Base-by-base conservation (phyloP, 2,113 vertebrate genomes). In the Prunella fulvescens region DNA sequence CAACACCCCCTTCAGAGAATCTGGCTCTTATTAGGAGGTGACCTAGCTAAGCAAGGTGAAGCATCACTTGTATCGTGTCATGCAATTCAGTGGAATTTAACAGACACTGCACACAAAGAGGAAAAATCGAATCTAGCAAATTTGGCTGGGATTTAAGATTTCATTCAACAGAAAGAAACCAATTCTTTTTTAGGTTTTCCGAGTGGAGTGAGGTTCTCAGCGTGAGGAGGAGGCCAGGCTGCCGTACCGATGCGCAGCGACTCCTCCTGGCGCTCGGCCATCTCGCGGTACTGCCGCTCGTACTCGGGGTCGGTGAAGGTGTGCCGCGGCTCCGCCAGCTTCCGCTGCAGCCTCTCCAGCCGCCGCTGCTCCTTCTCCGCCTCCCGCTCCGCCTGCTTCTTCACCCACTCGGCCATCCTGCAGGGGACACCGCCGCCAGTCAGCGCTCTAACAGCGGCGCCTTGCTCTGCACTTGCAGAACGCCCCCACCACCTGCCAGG, bases 321-420 rank as follows among this genome's bases (percentile, higher is more conserved):
- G 94, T 99, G 99, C 77, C 98, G 98, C 15, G 99, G 99, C 53
- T 99, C 99, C 0, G 96, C 88, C 12, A 99, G 98, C 73, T 99
- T 99, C 91, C 99, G 98, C 96, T 99, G 98, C 89, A 99, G 98
- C 12, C 98, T 96, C 78, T 99, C 99, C 87, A 99, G 72, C 4
- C 99, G 98, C 14, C 98, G 97, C 65, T 99, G 99, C 97, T 99
- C 99, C 92, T 98, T 99, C 48, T 99, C 99, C 0, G 98, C 99
- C 93, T 99, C 99, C 1, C 99, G 98, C 61, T 99, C 99, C 0
- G 99, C 98, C 95, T 99, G 99, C 81, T 99, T 98, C 94, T 99
- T 99, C 74, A 99, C 98, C 99, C 99, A 99, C 25, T 99, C 99
- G 0, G 99, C 99, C 99, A 99, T 99, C 73, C 99, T 99, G 81